Evolutionary conservation across 2,113 vertebrate species (phyloP).

Genomic region (Eulemur rufifrons): DNA sequence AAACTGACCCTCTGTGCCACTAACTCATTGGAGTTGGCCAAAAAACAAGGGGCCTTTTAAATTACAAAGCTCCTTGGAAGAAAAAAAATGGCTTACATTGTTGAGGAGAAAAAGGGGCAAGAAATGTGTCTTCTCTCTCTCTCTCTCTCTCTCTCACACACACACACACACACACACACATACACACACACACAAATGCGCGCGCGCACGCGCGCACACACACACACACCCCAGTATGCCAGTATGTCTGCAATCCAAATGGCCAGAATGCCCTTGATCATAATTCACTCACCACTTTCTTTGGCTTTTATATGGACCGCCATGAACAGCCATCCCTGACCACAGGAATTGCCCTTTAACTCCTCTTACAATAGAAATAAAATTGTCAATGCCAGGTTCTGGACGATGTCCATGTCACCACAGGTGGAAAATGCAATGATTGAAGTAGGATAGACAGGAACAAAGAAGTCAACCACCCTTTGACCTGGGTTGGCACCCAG

Average conservation of each 20-base stretch:
- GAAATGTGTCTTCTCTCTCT: neutral
- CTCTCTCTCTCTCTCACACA: neutral
- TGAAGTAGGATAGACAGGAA: neutral
- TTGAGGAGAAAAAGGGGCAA: neutral
- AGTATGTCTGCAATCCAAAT: too few species aligned
- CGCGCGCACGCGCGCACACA: too few species aligned
- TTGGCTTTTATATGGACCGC: neutral
- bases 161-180: neutral
- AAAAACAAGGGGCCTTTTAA: neutral
- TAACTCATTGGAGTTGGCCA: neutral
- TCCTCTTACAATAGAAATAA: neutral
- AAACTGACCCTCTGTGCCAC: neutral
- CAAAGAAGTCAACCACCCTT: neutral
- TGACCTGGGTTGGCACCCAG: neutral
- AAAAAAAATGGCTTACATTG: neutral
- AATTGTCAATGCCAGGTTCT: neutral
- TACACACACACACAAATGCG: neutral
- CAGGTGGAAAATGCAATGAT: neutral
- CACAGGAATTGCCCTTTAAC: neutral
- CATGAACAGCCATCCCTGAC: neutral
- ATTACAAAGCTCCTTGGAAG: neutral
- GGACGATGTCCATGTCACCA: neutral
- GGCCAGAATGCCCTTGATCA: neutral
- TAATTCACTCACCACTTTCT: neutral
- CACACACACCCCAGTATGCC: too few species aligned